Base-by-base conservation (phyloP, 2,797 vertebrate species). In the Caiman crocodilus region DNA sequence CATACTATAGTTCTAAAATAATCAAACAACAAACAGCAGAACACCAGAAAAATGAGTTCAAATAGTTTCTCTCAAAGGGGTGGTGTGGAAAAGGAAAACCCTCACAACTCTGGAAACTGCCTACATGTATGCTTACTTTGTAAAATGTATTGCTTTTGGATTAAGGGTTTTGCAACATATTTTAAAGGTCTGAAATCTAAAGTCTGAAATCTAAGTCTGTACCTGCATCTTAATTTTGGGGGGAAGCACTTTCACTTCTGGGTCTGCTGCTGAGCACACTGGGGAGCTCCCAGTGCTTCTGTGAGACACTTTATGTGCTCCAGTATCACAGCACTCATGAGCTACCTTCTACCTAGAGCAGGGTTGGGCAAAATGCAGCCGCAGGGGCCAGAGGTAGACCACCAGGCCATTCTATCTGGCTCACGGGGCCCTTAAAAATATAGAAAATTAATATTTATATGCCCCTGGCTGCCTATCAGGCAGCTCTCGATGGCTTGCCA, bases 91-190 rank as follows among this genome's bases (percentile, higher is more conserved):
- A 87, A 84, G 80, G 1, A 42, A 4, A 1, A 28, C 10, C 42
- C 42, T 10, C 42, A 50, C 42, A 50, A 58, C 28, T 78, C 84
- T 82, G 17, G 14, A 94, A 93, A 14, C 3, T 32, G 82, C 5
- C 89, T 25, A 69, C 85, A 61, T 92, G 89, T 35, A 79, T 23
- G 73, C 28, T 9, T 83, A 77, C 89, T 91, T 69, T 81, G 6
- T 77, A 92, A 94, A 86, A 90, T 3, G 5, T 71, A 6, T 26
- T 50, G 59, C 55, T 91, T 93, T 83, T 90, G 61, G 79, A 94
- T 58, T 30, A 93, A 79, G 1, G 11, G 76, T 3, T 55, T 83
- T 86, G 89, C 58, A 75, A 61, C 92, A 18, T 3, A 57, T 89
- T 95, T 89, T n/a, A 81, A 74, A 26, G 0, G 4, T 56, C 79